A percentile compares a stretch with the other conserved stretches of the same genome.
Evolutionary conservation across 2,888 invertebrate genomes (phyloP).

Genomic region (Drosophila monieri): DNA sequence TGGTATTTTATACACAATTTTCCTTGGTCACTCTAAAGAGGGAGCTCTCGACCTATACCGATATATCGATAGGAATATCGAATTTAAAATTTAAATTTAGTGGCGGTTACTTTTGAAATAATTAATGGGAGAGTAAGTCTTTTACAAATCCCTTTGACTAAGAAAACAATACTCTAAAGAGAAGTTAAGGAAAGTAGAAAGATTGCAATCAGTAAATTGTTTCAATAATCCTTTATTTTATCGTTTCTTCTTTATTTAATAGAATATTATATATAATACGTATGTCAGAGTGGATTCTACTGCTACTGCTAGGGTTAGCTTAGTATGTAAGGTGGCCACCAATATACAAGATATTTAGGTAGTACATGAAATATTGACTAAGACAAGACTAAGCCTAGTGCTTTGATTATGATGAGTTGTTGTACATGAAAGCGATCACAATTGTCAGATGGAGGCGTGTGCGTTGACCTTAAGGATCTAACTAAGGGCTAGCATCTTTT

Average conservation of each 20-base stretch:
- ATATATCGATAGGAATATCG: too few relatives aligned
- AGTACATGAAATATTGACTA: conserved; percentile 23
- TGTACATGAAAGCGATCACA: conserved; percentile 74
- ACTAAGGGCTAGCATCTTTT: conserved; percentile 54
- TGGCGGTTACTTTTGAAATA: too few relatives aligned
- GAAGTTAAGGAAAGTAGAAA: too few relatives aligned
- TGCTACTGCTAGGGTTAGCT: conserved; percentile 14
- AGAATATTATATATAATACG: conserved; percentile 17
- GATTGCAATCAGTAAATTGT: background rate
- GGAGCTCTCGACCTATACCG: too few relatives aligned
- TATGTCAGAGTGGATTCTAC: conserved; percentile 4
- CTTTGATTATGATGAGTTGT: conserved; percentile 48
- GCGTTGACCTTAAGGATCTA: conserved; percentile 31
- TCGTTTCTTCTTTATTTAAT: background rate
- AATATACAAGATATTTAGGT: conserved; percentile 12
- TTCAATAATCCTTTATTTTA: background rate
- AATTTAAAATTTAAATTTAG: too few relatives aligned
- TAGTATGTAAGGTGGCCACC: conserved; percentile 44
- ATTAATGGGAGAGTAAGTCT: too few relatives aligned
- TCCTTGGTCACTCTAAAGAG: too few relatives aligned
- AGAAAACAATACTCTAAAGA: too few relatives aligned
- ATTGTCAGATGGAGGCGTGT: conserved; percentile 64
- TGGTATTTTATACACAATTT: too few relatives aligned
- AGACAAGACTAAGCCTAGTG: conserved; percentile 46
- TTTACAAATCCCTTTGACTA: too few relatives aligned